Evolutionary conservation across 2,888 invertebrate genomes (phyloP).

Genomic region (Heliconius ismenius): DNA sequence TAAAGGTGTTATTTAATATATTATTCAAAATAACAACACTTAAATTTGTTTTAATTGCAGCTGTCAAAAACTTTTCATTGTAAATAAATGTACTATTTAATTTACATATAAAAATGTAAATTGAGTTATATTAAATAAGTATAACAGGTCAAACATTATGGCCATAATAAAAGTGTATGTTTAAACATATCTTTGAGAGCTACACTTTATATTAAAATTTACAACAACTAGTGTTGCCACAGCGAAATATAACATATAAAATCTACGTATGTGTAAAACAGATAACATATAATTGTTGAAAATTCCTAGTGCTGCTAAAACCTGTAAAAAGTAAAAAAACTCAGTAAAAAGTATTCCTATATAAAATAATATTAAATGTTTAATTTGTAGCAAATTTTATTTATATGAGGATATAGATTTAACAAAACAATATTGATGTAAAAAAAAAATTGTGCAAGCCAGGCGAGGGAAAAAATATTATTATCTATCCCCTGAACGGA

Average conservation of each 20-base stretch:
- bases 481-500: too few species aligned
- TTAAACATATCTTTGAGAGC: background rate
- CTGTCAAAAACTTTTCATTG: too few species aligned
- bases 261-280: constrained; percentile 7
- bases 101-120: too few species aligned
- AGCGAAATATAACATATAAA: constrained; percentile 8
- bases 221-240: constrained; percentile 10
- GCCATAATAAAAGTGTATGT: background rate
- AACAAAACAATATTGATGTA: too few species aligned
- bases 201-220: constrained; percentile 1
- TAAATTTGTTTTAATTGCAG: background rate
- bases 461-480: too few species aligned
- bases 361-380: background rate
- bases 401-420: too few species aligned
- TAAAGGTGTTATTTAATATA: background rate
- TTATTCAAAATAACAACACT: constrained; percentile 5
- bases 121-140: too few species aligned
- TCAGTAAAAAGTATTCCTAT: background rate
- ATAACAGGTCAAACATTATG: too few species aligned
- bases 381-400: too few species aligned
- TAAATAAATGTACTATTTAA: too few species aligned
- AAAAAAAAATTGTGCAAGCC: too few species aligned
- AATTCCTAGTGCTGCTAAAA: background rate
- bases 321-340: background rate
- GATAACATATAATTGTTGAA: constrained; percentile 1